A percentile compares a stretch with the other conserved stretches of the same genome.
Evolutionary conservation across 2,113 vertebrate genomes (phyloP).

Genomic region (Eupsittula cactorum): DNA sequence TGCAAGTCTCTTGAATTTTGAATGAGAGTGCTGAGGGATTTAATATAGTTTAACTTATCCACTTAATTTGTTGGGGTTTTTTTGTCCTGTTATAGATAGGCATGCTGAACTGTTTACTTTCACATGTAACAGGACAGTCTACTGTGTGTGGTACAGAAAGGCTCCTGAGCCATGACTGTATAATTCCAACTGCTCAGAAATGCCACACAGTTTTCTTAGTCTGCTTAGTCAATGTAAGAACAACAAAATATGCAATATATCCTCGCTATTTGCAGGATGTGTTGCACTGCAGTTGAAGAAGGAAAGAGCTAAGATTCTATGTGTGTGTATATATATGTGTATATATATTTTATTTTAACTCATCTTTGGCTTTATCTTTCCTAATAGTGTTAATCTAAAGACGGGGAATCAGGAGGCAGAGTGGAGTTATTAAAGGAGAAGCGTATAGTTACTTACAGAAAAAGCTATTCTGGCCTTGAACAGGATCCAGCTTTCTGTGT

Average conservation of each 20-base stretch:
- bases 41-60: not conserved
- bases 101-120: not conserved
- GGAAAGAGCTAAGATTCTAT: not conserved
- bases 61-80: not conserved
- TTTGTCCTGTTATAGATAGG: not conserved
- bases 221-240: not conserved
- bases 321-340: not conserved
- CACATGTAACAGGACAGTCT: not conserved
- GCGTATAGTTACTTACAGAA: not conserved
- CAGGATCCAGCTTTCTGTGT: not conserved
- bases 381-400: rapidly evolving
- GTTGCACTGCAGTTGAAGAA: not conserved
- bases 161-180: rapidly evolving
- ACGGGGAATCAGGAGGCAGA: rapidly evolving
- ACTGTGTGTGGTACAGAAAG: not conserved
- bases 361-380: not conserved
- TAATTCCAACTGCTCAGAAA: not conserved
- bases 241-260: not conserved
- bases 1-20: not conserved
- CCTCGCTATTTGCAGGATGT: not conserved
- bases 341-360: not conserved
- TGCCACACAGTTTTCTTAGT: not conserved
- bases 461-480: not conserved
- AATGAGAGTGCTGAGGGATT: not conserved
- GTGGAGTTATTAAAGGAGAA: not conserved